Evolutionary conservation across 2,797 vertebrate genomes (phyloP), one percentile per base, ranked within the genome.

Genomic region (Sebastes nivosus): DNA sequence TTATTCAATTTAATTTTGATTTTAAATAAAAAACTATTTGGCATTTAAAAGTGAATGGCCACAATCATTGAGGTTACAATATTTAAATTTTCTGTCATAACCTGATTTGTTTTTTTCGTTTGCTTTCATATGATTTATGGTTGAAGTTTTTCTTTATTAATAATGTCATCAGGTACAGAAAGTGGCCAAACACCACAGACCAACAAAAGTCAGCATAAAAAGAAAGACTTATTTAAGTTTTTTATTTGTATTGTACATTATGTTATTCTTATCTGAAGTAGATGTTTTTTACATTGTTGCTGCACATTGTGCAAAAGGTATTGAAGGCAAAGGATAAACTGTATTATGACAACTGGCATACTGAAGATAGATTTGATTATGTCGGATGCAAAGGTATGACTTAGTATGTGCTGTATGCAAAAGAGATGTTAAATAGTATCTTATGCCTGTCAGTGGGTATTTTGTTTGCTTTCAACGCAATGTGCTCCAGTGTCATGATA

Each of bases 391-490:
- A 32, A 69, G 18, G 29, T 60, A 61, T 79, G 61, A 67, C n/a
- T 57, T 77, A 34, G 32, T 34, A 36, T 79, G 75, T 87, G 55
- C 67, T 87, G 69, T 86, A 68, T 74, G 68, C 61, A 76, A 83
- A 77, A 85, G 58, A 80, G 32, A 75, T 85, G 58, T 75, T 69
- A 25, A 58, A 29, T 67, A 77, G 58, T 75, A 73, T 84, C 66
- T 55, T 29, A 27, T 79, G 63, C 30, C 61, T 85, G 72, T 70
- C 57, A 38, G 69, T 86, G 67, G 80, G 77, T 83, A 79, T 81
- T 87, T 85, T 60, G 52, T 85, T 79, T 82, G 77, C 80, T 88
- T 89, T 84, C 50, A 88, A 84, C 68, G 80, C 75, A 84, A 67
- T 87, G 75, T 84, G 50, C 72, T 83, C 68, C 57, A 82, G 52